Base-by-base conservation (phyloP, 2,797 vertebrate species). In the Chelmon rostratus region DNA sequence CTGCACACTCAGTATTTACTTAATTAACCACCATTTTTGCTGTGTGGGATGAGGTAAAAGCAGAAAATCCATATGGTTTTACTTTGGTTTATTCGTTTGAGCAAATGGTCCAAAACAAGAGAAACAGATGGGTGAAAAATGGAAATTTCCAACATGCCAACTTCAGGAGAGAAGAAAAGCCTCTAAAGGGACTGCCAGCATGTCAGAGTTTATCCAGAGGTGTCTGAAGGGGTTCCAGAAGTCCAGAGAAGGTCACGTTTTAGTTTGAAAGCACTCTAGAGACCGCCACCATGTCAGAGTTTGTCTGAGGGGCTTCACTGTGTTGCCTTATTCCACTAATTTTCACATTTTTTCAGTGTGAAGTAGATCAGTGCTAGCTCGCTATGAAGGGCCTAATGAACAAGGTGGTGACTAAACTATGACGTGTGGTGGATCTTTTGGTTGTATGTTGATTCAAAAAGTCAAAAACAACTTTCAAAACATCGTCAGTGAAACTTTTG, bases 21-120 rank as follows among this genome's bases (percentile, higher is more conserved):
- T 59, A 70, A 73, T 79, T 12, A 85, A 8, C 66, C 72, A 42
- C 2, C 46, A 21, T 62, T 69, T 72, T 37, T 82, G 33, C 63
- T 2, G 54, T 38, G 47, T 23, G 28, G 13, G 31, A 54, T 18
- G 68, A 73, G 28, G 33, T 38, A 25, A 63, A 83, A 71, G 31
- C 50, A 70, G 42, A 70, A 19, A 40, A 23, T 59, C 57, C 69
- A 67, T 35, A 19, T 73, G 82, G 62, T 56, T 73, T 33, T n/a
- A 40, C 44, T 81, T 64, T 53, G 58, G 44, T 68, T 80, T 63
- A 21, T 76, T 73, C 11, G 0, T 38, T 54, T 12, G 11, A 38
- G 38, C 37, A 59, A 84, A 79, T 54, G 71, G n/a, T 54, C 31
- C 35, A 25, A 25, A 77, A 68, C 28, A 19, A 1, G 23, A 54